phyloP scores from a whole-genome alignment of 2,113 vertebrate species.

The Ia io region DNA sequence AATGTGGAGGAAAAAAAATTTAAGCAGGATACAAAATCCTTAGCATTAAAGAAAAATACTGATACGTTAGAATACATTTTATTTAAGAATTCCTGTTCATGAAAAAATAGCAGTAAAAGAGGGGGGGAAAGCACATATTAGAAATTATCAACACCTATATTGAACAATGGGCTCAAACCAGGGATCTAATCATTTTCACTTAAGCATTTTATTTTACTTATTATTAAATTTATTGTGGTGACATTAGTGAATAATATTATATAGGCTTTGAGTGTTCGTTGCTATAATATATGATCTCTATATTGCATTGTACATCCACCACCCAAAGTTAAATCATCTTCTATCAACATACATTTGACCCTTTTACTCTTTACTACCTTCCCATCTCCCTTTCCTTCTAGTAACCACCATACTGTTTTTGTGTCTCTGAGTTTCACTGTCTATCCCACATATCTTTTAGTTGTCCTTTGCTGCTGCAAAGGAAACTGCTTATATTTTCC shows the following conservation, averaged over 20 bases:
- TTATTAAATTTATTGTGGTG: too few species aligned
- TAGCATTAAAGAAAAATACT: background rate
- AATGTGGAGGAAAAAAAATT: background rate
- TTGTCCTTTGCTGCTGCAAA: background rate
- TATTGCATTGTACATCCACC: too few species aligned
- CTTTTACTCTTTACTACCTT: too few species aligned
- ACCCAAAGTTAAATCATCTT: too few species aligned
- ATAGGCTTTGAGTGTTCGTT: too few species aligned
- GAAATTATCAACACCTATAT: background rate
- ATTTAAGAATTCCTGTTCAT: background rate
- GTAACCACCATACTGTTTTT: too few species aligned
- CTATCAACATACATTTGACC: too few species aligned
- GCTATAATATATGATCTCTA: too few species aligned
- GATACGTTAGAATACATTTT: background rate
- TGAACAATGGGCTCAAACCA: background rate
- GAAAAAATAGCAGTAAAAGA: background rate
- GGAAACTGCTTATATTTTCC: background rate
- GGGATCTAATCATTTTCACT: background rate
- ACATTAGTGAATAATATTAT: too few species aligned
- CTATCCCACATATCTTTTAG: background rate
- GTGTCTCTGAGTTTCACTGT: too few species aligned
- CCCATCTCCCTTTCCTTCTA: too few species aligned
- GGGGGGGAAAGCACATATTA: background rate
- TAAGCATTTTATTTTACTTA: too few species aligned
- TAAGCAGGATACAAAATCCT: background rate